A percentile compares a stretch with the other conserved stretches of the same genome.
These are phyloP conservation scores for Aurelia sp. DNA, from an alignment of 30 jellyfish, hydroid and myxozoan species.

Conservation along the genomic window DNA sequence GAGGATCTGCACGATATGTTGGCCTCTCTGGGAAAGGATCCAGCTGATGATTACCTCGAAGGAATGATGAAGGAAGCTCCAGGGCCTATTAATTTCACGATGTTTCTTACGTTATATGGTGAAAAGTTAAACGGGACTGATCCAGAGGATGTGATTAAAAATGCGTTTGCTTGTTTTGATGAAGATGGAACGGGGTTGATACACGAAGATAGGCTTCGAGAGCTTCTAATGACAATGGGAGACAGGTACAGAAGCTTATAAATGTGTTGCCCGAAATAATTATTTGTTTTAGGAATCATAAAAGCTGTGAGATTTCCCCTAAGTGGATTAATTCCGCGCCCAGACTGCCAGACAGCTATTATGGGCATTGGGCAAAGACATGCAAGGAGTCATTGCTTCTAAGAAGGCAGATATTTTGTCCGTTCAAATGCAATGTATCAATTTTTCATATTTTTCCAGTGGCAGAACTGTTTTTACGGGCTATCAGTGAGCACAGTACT, in stretches of 20 bases:
- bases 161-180: slow-evolving; percentile 99
- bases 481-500: too few species aligned
- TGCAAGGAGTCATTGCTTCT: too few species aligned
- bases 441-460: too few species aligned
- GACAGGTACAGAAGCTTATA: slow-evolving; percentile 81
- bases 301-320: background rate
- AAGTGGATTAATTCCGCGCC: background rate
- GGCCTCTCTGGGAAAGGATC: slow-evolving; percentile 98
- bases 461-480: too few species aligned
- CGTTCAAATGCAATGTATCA: too few species aligned
- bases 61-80: slow-evolving; percentile 99
- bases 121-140: slow-evolving; percentile 99
- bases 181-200: slow-evolving; percentile 92
- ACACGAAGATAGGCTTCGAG: slow-evolving; percentile 92
- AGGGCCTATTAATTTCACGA: slow-evolving; percentile 99
- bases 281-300: background rate
- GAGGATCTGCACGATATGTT: slow-evolving; percentile 99
- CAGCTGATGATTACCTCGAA: slow-evolving; percentile 93
- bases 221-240: slow-evolving; percentile 98
- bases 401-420: too few species aligned
- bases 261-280: background rate
- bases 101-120: slow-evolving; percentile 98
- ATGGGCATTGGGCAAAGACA: too few species aligned
- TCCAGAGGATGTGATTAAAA: slow-evolving; percentile 98
- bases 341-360: background rate